Evolutionary conservation across 2,888 invertebrate species (phyloP).

Genomic region (Bimastos eiseni): DNA sequence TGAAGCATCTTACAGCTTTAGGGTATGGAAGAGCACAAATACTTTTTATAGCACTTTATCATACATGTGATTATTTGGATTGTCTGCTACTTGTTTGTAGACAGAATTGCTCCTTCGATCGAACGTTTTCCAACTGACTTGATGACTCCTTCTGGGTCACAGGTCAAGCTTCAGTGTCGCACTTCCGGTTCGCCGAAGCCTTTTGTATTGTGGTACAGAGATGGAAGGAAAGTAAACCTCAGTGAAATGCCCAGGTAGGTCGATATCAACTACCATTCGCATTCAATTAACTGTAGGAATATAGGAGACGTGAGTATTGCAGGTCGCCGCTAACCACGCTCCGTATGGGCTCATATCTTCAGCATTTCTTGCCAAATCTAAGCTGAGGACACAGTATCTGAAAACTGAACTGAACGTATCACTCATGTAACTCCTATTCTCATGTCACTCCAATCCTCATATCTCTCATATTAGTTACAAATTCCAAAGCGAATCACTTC

Average conservation of each 20-base stretch:
- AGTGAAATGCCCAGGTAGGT: slow-evolving; percentile 18
- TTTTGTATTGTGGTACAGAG: slow-evolving; percentile 18
- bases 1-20: neutral
- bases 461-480: too few relatives aligned
- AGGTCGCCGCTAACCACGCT: neutral
- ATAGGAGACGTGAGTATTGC: neutral
- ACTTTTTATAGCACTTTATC: neutral
- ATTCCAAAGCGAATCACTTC: too few relatives aligned
- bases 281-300: neutral
- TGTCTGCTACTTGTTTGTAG: neutral
- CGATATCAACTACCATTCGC: neutral
- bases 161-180: slow-evolving; percentile 15
- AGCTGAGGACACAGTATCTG: neutral
- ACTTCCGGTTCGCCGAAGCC: slow-evolving; percentile 19
- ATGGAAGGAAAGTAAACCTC: neutral
- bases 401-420: too few relatives aligned
- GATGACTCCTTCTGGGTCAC: neutral
- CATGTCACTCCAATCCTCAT: too few relatives aligned
- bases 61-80: neutral
- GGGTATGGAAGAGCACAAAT: neutral
- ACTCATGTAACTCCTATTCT: too few relatives aligned
- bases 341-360: neutral
- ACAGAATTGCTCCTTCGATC: neutral
- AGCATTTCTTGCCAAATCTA: neutral
- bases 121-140: neutral